Conservation (phyloP, 1,140 invertebrate species). For the Mycetomoellerius zeteki region DNA sequence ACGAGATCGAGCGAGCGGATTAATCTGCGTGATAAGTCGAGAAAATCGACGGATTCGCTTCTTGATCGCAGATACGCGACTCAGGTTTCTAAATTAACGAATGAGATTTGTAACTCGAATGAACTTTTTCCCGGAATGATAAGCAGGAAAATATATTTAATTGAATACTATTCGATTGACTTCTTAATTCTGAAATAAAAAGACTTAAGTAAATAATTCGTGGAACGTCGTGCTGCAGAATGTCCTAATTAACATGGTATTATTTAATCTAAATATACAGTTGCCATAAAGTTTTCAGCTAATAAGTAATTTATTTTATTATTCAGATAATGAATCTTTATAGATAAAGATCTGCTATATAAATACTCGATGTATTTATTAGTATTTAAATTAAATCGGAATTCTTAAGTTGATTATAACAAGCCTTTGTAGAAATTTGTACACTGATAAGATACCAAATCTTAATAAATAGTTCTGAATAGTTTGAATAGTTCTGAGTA, state of each 20-base stretch:
- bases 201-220: neutral
- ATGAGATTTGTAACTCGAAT: neutral
- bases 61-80: neutral
- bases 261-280: neutral
- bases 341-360: too few species aligned
- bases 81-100: neutral
- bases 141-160: neutral
- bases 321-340: too few species aligned
- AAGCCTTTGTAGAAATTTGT: too few species aligned
- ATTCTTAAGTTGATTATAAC: too few species aligned
- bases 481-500: too few species aligned
- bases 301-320: too few species aligned
- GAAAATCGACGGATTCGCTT: neutral
- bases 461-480: too few species aligned
- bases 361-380: too few species aligned
- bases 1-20: constrained; percentile 3
- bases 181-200: neutral
- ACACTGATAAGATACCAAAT: too few species aligned
- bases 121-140: neutral
- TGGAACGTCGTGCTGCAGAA: neutral
- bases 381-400: too few species aligned
- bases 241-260: neutral
- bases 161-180: neutral
- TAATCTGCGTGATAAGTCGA: constrained; percentile 1
- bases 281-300: too few species aligned